phyloP scores from a whole-genome alignment of 1,140 invertebrate genomes.

The Zelostemma sp. region DNA sequence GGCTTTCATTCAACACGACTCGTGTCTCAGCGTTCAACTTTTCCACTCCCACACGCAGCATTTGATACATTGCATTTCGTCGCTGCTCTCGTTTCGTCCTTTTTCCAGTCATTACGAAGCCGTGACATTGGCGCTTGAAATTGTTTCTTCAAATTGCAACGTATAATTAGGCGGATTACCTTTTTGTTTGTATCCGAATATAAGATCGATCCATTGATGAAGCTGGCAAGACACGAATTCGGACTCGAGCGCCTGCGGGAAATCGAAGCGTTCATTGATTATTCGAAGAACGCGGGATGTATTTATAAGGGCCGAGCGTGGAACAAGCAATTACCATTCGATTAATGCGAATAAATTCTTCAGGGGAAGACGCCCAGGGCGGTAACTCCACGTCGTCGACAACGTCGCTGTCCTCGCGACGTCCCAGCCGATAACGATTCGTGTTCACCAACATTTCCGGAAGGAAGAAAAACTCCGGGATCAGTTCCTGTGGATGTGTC shows the following conservation, averaged over 20 bases:
- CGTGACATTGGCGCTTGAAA: no score
- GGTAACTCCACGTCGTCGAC: slow-evolving; percentile 93
- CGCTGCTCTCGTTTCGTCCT: no score
- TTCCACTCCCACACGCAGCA: slow-evolving; percentile 1
- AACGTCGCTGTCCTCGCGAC: slow-evolving; percentile 86
- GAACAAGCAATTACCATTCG: slow-evolving; percentile 80
- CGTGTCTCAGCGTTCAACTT: slow-evolving; percentile 44
- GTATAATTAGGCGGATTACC: slow-evolving; percentile 70
- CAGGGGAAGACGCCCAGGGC: slow-evolving; percentile 95
- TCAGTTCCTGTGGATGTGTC: slow-evolving; percentile 82
- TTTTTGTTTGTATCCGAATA: slow-evolving; percentile 99
- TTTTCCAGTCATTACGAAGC: no score
- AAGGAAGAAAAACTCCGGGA: slow-evolving; percentile 98
- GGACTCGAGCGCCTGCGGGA: slow-evolving; percentile 90
- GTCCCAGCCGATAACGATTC: slow-evolving; percentile 89
- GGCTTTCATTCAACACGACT: slow-evolving; percentile 64
- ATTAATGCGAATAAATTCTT: slow-evolving; percentile 98
- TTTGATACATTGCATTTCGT: no score
- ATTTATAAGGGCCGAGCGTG: slow-evolving; percentile 24
- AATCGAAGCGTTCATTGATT: slow-evolving; percentile 34
- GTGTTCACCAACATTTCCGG: slow-evolving; percentile 99
- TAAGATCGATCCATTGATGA: slow-evolving; percentile 99
- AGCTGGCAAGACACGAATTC: slow-evolving; percentile 99
- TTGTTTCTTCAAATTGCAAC: neutral
- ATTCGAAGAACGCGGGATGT: slow-evolving; percentile 24